phyloP scores from a whole-genome alignment of 2,113 vertebrate species.

The Platysternon megacephalum region DNA sequence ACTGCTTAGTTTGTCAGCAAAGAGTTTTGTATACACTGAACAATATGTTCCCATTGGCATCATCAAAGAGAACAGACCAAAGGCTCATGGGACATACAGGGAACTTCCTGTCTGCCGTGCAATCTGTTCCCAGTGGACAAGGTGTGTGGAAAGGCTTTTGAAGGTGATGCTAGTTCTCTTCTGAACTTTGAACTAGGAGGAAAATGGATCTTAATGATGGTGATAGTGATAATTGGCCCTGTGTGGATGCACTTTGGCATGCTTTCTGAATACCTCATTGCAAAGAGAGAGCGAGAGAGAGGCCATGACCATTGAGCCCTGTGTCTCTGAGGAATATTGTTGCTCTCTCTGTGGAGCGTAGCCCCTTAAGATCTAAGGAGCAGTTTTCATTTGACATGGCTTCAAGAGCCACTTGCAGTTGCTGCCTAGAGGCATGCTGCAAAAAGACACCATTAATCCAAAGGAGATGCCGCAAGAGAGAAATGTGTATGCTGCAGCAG shows the following conservation, averaged over 20 bases:
- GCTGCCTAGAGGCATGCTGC: not conserved
- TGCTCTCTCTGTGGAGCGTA: rapidly evolving
- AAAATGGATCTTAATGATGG: not conserved
- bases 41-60: not conserved
- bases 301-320: rapidly evolving
- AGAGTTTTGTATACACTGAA: not conserved
- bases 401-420: not conserved
- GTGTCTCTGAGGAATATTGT: rapidly evolving
- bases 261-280: rapidly evolving
- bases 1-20: not conserved
- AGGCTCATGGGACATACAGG: not conserved
- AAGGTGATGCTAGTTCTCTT: not conserved
- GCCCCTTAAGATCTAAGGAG: not conserved
- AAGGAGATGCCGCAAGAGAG: not conserved
- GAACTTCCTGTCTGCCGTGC: not conserved
- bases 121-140: not conserved
- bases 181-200: not conserved
- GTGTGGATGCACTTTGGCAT: not conserved
- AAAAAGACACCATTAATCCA: not conserved
- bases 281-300: not conserved
- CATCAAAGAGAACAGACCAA: not conserved
- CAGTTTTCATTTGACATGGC: not conserved
- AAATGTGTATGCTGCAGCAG: not conserved
- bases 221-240: not conserved
- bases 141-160: not conserved